Evolutionary conservation across 2,797 vertebrate genomes (phyloP).

Genomic region (Pelodytes ibericus): DNA sequence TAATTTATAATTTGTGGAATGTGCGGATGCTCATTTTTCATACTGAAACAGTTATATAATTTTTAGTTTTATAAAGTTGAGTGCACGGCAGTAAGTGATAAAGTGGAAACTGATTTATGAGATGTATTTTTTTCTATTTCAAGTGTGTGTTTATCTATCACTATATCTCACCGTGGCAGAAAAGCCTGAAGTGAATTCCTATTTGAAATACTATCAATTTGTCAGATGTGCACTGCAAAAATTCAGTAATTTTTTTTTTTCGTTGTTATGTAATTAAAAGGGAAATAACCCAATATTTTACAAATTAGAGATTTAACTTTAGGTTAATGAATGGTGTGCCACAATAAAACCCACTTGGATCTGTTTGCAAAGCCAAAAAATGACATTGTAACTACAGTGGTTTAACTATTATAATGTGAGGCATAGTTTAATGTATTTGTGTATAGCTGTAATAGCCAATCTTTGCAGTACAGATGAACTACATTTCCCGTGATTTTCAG

Average conservation of each 20-base stretch:
- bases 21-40: conserved; percentile 14
- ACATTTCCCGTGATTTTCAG: no score
- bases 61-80: conserved; percentile 9
- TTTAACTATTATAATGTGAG: background rate
- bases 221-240: conserved; percentile 16
- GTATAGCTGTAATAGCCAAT: no score
- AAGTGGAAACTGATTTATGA: conserved; percentile 27
- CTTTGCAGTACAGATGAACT: no score
- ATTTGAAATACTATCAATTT: conserved; percentile 44
- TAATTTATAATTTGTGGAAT: background rate
- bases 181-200: conserved; percentile 34
- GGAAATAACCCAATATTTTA: conserved; percentile 29
- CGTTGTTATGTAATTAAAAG: conserved; percentile 29
- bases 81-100: conserved; percentile 20
- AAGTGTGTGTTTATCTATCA: conserved; percentile 44
- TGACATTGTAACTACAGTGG: background rate
- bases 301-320: conserved; percentile 19
- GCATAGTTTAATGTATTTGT: background rate
- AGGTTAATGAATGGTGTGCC: conserved; percentile 2
- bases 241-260: conserved; percentile 2
- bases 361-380: background rate
- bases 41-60: conserved; percentile 26
- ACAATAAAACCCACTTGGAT: background rate
- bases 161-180: conserved; percentile 32
- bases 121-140: conserved; percentile 41